Percentiles rank a stretch among this genome's conserved stretches.
These are phyloP conservation scores for Fistularia tabacaria DNA, from an alignment of 2,797 vertebrate genomes.

Conservation along the genomic window DNA sequence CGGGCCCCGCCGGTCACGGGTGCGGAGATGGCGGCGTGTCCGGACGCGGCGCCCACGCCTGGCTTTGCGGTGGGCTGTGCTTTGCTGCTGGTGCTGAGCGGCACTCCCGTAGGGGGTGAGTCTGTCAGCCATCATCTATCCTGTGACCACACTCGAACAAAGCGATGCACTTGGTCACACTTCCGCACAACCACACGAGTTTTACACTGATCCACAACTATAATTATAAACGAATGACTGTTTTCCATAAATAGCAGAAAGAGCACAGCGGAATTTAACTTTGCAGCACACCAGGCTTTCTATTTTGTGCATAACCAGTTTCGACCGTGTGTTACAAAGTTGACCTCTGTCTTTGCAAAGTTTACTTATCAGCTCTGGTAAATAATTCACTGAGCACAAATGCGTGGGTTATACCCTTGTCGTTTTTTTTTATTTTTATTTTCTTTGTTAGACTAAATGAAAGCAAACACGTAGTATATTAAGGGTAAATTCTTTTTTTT, in stretches of 20 bases:
- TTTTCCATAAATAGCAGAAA: not conserved
- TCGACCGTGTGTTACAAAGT: slow-evolving; percentile 44
- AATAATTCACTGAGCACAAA: slow-evolving; percentile 69
- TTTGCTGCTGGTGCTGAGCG: slow-evolving; percentile 65
- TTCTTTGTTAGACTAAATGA: not conserved
- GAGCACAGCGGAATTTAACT: not conserved
- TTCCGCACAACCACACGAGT: not conserved
- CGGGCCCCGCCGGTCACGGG: slow-evolving; percentile 43
- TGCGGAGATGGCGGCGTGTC: slow-evolving; percentile 53
- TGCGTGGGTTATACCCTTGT: not conserved
- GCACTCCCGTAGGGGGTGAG: slow-evolving; percentile 72
- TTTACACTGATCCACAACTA: too few relatives aligned
- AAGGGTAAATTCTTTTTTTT: not conserved
- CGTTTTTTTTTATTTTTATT: not conserved
- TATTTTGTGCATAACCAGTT: not conserved
- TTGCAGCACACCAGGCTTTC: not conserved
- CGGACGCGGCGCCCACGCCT: slow-evolving; percentile 44
- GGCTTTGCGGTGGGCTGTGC: slow-evolving; percentile 55
- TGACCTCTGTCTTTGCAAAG: slow-evolving; percentile 63
- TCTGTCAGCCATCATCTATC: slow-evolving; percentile 35
- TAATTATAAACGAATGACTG: too few relatives aligned
- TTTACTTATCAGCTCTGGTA: slow-evolving; percentile 57
- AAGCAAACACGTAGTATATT: not conserved
- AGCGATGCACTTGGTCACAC: slow-evolving; percentile 28
- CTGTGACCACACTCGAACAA: slow-evolving; percentile 22